Conservation (phyloP, 1,140 invertebrate species). For the Argopecten irradians region DNA sequence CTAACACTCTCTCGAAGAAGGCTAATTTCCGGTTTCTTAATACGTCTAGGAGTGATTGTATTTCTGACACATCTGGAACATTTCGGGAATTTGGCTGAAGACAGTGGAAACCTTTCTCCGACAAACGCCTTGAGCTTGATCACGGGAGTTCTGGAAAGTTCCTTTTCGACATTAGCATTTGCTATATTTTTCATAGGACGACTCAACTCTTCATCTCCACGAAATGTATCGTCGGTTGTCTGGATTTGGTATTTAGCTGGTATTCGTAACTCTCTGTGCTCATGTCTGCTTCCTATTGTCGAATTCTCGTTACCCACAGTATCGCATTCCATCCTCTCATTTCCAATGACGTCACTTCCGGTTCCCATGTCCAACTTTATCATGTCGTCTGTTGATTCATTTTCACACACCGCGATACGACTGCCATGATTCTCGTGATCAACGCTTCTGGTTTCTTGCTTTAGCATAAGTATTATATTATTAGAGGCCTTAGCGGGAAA, state of each 20-base stretch:
- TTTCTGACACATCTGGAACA: background rate
- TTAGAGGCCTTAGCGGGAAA: background rate
- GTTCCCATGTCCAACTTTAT: background rate
- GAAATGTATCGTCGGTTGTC: background rate
- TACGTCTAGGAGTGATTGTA: background rate
- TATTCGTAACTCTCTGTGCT: background rate
- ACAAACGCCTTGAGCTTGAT: background rate
- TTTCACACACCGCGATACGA: too few species aligned
- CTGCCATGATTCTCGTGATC: background rate
- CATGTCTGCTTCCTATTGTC: background rate
- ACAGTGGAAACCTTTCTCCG: background rate
- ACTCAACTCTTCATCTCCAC: background rate
- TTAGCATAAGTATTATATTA: background rate
- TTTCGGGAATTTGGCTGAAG: background rate
- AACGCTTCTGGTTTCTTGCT: background rate
- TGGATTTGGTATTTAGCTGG: background rate
- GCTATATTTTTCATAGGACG: background rate
- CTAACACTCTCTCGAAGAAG: background rate
- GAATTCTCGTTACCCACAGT: background rate
- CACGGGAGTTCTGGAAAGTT: background rate
- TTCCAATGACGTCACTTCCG: background rate
- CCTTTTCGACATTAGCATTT: background rate
- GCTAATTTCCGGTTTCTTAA: background rate
- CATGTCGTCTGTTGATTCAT: background rate
- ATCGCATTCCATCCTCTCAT: background rate